A percentile compares a stretch with the other conserved stretches of the same genome.
These are phyloP conservation scores for Drosophila nigrodunni DNA, from an alignment of 1,140 invertebrate species.

Conservation along the genomic window DNA sequence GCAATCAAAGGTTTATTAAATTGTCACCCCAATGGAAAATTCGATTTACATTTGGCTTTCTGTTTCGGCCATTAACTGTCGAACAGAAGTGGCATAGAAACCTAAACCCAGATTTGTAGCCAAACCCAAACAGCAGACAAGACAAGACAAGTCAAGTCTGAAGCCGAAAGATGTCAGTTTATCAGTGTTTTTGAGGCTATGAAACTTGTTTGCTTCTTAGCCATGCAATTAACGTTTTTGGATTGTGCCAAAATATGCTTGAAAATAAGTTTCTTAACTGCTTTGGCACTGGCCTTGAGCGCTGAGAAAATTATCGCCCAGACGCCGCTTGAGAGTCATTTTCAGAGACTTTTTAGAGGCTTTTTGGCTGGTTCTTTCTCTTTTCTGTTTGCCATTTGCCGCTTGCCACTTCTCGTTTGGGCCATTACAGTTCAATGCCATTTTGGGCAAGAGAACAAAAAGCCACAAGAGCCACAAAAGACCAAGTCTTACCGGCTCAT, in stretches of 20 bases:
- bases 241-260: conserved; percentile 71
- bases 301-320: conserved; percentile 48
- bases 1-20: conserved; percentile 64
- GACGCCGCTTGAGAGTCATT: conserved; percentile 15
- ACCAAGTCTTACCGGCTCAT: conserved; percentile 46
- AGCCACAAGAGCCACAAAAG: conserved; percentile 22
- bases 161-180: conserved; percentile 36
- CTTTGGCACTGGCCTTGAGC: conserved; percentile 72
- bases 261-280: conserved; percentile 74
- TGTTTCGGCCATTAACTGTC: conserved; percentile 33
- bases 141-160: not conserved
- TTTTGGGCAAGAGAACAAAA: conserved; percentile 41
- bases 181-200: conserved; percentile 32
- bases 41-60: conserved; percentile 55
- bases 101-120: conserved; percentile 17
- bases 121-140: conserved; percentile 15
- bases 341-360: conserved; percentile 29
- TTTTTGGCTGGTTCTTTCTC: conserved; percentile 33
- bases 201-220: conserved; percentile 36
- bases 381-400: conserved; percentile 1
- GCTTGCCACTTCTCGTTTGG: conserved; percentile 33
- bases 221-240: conserved; percentile 65
- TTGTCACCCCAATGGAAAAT: conserved; percentile 63
- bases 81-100: conserved; percentile 57
- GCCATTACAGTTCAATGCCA: conserved; percentile 78